Base-by-base conservation (phyloP, 2,888 invertebrate species). In the Aporophyla lueneburgensis region DNA sequence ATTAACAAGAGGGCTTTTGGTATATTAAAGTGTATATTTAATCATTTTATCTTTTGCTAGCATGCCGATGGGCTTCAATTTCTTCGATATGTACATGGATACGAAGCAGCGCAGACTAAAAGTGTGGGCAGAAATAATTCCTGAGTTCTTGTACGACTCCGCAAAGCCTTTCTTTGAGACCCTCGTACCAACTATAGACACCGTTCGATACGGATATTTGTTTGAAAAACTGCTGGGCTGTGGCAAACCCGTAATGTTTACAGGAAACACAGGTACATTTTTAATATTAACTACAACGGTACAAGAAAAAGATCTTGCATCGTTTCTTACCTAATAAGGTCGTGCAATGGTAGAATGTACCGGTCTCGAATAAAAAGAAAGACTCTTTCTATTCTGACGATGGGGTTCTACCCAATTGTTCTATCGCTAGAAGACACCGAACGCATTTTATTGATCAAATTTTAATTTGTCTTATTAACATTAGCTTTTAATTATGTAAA, bases 171-270 rank as follows among this genome's bases (percentile, higher is more conserved):
- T 99, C 94, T 99, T 99, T 90, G 99, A 99, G 90, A 98, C 98
- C 91, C 96, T 99, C 14, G 99, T 99, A 14, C 99, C 99, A 0
- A 99, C 99, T 0, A 97, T 98, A n/a, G 99, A 99, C 90, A 99
- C 99, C 0, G 98, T 99, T 0, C 97, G 99, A 87, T 99, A 98
- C 91, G 98, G 99, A 74, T 98, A 98, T 91, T 93, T 99, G 61
- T 97, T 98, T 95, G 97, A 98, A 88, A 97, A 98, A 88, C 95
- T 99, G 19, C 96, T 99, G 24, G 95, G 97, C 14, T 97, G 97
- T 4, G 97, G 97, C 53, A 97, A 98, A 87, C 98, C 99, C 0
- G 98, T 99, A 14, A 97, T 99, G 94, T 98, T 98, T 84, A 99
- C 99, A n/a, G 99, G 99, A n/a, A 97, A 97, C 65, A 99, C 99